Evolutionary conservation across 2,113 vertebrate genomes (phyloP).

Genomic region (western clawed frog (Xenopus tropicalis)): DNA sequence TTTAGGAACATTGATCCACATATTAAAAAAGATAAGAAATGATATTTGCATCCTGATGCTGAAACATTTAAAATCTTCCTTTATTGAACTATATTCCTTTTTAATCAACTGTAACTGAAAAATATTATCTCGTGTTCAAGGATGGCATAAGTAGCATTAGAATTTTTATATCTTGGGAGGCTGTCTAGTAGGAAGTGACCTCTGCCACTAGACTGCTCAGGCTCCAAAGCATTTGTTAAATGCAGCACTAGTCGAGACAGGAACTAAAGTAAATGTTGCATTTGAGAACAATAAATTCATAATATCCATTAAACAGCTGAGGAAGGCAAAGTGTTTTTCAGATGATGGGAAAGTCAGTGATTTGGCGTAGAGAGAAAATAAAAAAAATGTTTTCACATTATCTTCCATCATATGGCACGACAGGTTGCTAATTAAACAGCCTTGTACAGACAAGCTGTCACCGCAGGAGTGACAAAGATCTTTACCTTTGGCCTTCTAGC

Average conservation of each 20-base stretch:
- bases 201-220: constrained; percentile 25
- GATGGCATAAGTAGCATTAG: neutral
- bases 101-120: too few species aligned
- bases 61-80: too few species aligned
- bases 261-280: constrained; percentile 38
- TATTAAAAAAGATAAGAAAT: too few species aligned
- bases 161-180: constrained; percentile 2
- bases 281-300: constrained; percentile 43
- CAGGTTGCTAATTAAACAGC: constrained; percentile 45
- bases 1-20: too few species aligned
- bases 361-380: constrained; percentile 9
- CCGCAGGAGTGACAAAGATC: constrained; percentile 34
- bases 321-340: constrained; percentile 24
- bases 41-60: too few species aligned
- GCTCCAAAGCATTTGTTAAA: constrained; percentile 30
- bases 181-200: constrained; percentile 13
- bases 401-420: constrained; percentile 41
- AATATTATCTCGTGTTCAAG: too few species aligned
- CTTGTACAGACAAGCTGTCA: constrained; percentile 42
- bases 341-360: constrained; percentile 31
- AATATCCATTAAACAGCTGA: constrained; percentile 40
- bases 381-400: constrained; percentile 32
- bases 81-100: too few species aligned
- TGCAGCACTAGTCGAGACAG: constrained; percentile 30
- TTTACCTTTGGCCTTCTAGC: constrained; percentile 40